phyloP scores from a whole-genome alignment of 2,113 vertebrate genomes.

The Anas platyrhynchos region DNA sequence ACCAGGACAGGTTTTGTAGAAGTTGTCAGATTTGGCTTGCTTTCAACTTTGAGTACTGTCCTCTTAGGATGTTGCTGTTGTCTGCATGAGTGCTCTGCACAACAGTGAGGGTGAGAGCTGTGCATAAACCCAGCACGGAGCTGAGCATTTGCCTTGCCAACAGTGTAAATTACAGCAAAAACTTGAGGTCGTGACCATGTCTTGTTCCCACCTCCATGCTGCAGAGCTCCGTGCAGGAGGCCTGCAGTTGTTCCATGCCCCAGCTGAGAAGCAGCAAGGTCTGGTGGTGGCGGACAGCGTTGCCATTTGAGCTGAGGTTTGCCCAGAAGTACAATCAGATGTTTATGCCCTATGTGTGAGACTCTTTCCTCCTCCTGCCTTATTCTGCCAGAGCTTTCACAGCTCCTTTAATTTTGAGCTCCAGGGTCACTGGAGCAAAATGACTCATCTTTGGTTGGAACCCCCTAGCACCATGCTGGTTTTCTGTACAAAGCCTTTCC shows the following conservation, averaged over 20 bases:
- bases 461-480: accelerated
- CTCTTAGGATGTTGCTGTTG: accelerated
- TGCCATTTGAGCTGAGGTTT: not conserved
- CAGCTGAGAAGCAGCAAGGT: accelerated
- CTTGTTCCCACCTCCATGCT: accelerated
- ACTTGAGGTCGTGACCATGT: not conserved
- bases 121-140: too few relatives aligned
- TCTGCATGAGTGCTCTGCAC: accelerated
- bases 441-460: not conserved
- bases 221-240: not conserved
- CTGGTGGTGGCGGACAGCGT: accelerated
- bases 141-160: not conserved
- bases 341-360: not conserved
- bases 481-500: not conserved
- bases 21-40: not conserved
- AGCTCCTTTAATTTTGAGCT: not conserved
- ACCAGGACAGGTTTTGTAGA: not conserved
- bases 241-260: not conserved
- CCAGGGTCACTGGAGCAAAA: not conserved
- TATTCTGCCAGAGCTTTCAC: not conserved
- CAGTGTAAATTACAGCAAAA: not conserved
- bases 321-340: not conserved
- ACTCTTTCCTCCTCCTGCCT: not conserved
- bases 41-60: not conserved
- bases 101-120: accelerated